A percentile compares a stretch with the other conserved stretches of the same genome.
phyloP scores from a whole-genome alignment of 2,888 invertebrate species.

The Allygus modestus region DNA sequence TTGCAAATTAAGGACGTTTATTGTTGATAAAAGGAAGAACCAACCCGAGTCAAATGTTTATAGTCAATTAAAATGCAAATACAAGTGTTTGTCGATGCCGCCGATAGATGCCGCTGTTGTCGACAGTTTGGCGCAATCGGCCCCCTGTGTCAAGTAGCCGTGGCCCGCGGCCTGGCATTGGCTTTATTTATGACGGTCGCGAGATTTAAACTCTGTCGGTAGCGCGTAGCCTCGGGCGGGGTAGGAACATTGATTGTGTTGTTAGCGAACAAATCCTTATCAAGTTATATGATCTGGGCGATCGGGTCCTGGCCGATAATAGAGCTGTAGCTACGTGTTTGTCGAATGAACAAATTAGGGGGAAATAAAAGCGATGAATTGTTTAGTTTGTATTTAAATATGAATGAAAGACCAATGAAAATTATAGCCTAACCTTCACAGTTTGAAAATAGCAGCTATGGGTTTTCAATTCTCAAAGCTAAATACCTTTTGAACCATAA shows the following conservation, averaged over 20 bases:
- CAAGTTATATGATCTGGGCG: background rate
- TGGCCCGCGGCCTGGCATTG: background rate
- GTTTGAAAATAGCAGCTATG: too few relatives aligned
- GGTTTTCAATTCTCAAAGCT: too few relatives aligned
- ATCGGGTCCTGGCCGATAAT: background rate
- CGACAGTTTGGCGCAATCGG: constrained; percentile 20
- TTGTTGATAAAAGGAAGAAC: too few relatives aligned
- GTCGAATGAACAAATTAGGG: background rate
- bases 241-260: constrained; percentile 20
- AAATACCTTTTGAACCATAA: too few relatives aligned
- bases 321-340: background rate
- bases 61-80: background rate
- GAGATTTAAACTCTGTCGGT: constrained; percentile 24
- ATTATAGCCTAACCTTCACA: too few relatives aligned
- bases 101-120: background rate
- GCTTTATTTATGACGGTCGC: constrained; percentile 17
- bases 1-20: too few relatives aligned
- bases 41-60: background rate
- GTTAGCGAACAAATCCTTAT: constrained; percentile 41
- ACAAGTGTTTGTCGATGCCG: background rate
- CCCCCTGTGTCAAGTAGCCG: background rate
- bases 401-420: too few relatives aligned
- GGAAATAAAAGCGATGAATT: background rate
- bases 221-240: background rate
- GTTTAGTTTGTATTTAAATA: too few relatives aligned